These are phyloP conservation scores for Melanaphis sacchari DNA, from an alignment of 1,140 invertebrate species.

Conservation along the genomic window DNA sequence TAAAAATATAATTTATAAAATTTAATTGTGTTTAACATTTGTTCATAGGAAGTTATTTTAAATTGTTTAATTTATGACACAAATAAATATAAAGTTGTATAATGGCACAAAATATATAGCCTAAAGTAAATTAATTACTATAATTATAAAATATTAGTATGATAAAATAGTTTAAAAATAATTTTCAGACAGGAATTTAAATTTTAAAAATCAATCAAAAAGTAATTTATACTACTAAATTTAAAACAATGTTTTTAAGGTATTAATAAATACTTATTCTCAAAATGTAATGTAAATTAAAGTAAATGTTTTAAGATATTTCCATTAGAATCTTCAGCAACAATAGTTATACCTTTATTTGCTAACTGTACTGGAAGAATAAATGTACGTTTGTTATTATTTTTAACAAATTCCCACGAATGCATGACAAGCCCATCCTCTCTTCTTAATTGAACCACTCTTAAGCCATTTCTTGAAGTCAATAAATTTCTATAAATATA, in stretches of 20 bases:
- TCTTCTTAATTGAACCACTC: constrained; percentile 74
- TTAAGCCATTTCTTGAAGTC: constrained; percentile 71
- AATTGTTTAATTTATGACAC: background rate
- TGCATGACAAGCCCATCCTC: constrained; percentile 70
- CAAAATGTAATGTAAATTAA: background rate
- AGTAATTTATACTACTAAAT: background rate
- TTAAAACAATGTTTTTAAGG: background rate
- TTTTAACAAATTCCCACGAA: constrained; percentile 72
- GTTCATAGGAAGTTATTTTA: background rate
- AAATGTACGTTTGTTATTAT: constrained; percentile 68
- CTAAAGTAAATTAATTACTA: background rate
- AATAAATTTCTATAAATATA: constrained; percentile 67
- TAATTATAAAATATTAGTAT: background rate
- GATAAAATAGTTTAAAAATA: background rate
- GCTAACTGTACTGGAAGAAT: constrained; percentile 65
- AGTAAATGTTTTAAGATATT: constrained; percentile 64
- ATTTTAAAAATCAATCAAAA: background rate
- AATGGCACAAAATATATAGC: background rate
- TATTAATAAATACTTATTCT: background rate
- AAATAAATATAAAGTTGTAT: background rate
- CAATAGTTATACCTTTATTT: constrained; percentile 63
- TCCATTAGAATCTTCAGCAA: constrained; percentile 66
- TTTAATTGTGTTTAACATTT: too few relatives aligned
- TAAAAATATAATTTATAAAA: background rate
- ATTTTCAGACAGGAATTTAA: background rate